phyloP scores from a whole-genome alignment of 1,140 invertebrate genomes.

The silkworm (Bombyx mori) region ASM3026992v2 NC_085107.1:11299001-11299500 shows the following conservation, averaged over 20 bases:
- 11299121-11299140: constrained; percentile 49
- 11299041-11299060: constrained; percentile 66
- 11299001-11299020: constrained; percentile 67
- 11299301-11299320: too few relatives aligned
- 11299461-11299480: constrained; percentile 22
- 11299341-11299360: too few relatives aligned
- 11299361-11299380: too few relatives aligned
- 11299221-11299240: too few relatives aligned
- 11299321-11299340: too few relatives aligned
- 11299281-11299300: too few relatives aligned
- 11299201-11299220: too few relatives aligned
- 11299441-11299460: constrained; percentile 13
- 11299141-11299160: constrained; percentile 49
- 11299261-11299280: too few relatives aligned
- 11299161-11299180: constrained; percentile 45
- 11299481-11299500: constrained; percentile 28
- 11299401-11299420: not conserved
- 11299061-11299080: constrained; percentile 57
- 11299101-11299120: constrained; percentile 68
- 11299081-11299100: constrained; percentile 54
- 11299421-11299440: constrained; percentile 19
- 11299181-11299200: too few relatives aligned
- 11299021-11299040: constrained; percentile 66
- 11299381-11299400: too few relatives aligned
- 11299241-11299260: too few relatives aligned